A percentile compares a stretch with the other conserved stretches of the same genome.
These are phyloP conservation scores for Nymphalis polychloros DNA, from an alignment of 2,888 invertebrate species.

Conservation along the genomic window DNA sequence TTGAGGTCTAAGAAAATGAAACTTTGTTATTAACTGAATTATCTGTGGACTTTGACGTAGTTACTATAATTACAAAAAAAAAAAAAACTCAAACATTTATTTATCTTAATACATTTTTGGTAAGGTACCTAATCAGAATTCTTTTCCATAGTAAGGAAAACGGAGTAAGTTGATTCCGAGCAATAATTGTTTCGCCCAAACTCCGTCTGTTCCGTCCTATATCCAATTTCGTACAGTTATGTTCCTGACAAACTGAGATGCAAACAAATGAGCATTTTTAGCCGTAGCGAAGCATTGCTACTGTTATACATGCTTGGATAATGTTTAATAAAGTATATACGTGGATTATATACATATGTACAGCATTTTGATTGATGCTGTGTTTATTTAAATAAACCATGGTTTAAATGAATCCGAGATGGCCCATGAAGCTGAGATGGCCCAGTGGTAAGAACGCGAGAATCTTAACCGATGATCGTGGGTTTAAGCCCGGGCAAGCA, in stretches of 20 bases:
- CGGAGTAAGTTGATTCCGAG: conserved; percentile 26
- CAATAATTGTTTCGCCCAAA: conserved; percentile 38
- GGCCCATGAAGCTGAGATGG: too few species aligned
- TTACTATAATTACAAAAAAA: too few species aligned
- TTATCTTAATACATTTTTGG: too few species aligned
- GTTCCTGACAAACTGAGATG: conserved; percentile 13
- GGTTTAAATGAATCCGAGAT: too few species aligned
- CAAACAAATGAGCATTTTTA: conserved; percentile 28
- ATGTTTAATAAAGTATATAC: conserved; percentile 1
- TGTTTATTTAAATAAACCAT: too few species aligned
- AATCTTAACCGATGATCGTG: too few species aligned
- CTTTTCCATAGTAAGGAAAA: conserved; percentile 21
- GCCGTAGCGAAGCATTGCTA: conserved; percentile 9
- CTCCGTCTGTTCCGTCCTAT: conserved; percentile 34
- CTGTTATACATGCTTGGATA: conserved; percentile 4
- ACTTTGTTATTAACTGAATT: too few species aligned
- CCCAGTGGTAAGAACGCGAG: too few species aligned
- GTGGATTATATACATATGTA: background rate
- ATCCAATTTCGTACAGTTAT: conserved; percentile 40
- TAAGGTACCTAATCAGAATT: background rate
- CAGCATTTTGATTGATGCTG: background rate
- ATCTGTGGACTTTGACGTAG: too few species aligned
- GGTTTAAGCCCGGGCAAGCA: too few species aligned
- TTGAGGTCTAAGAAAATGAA: too few species aligned
- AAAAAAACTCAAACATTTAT: too few species aligned